Percentiles rank a stretch among this genome's conserved stretches.
phyloP scores from a whole-genome alignment of 2,888 invertebrate species.

The Caenorhabditis sp. region DNA sequence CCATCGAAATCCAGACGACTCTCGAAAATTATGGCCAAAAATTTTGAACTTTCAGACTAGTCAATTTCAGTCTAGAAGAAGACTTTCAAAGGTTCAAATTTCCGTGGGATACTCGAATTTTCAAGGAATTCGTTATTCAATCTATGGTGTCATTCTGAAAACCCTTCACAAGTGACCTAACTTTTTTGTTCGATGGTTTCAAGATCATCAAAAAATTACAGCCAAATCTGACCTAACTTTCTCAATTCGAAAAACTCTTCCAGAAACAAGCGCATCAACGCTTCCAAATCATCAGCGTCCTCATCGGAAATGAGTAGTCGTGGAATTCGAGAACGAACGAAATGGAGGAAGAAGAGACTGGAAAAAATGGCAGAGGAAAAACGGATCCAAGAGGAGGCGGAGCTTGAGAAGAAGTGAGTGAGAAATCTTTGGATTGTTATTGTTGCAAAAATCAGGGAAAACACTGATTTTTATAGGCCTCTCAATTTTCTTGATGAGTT shows the following conservation, averaged over 20 bases:
- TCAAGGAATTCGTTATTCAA: too few relatives aligned
- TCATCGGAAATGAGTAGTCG: constrained; percentile 75
- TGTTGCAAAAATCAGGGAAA: constrained; percentile 6
- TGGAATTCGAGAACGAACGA: constrained; percentile 86
- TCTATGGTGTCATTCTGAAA: too few relatives aligned
- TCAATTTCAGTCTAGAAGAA: not conserved
- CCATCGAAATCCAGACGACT: not conserved
- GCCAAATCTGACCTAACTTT: not conserved
- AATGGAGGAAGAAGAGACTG: constrained; percentile 88
- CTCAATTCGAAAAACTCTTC: not conserved
- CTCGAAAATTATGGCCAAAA: not conserved
- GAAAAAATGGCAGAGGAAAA: constrained; percentile 90
- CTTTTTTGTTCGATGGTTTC: too few relatives aligned
- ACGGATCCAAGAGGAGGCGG: constrained; percentile 33
- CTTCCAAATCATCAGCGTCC: not conserved
- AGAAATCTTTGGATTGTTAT: not conserved
- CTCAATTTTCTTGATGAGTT: not conserved
- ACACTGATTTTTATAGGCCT: constrained; percentile 20
- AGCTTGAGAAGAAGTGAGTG: constrained; percentile 31
- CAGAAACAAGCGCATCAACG: not conserved
- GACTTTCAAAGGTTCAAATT: not conserved
- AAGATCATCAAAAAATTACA: too few relatives aligned
- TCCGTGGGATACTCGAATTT: not conserved
- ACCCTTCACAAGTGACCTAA: too few relatives aligned
- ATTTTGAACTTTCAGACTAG: not conserved